A percentile compares a stretch with the other conserved stretches of the same genome.
These are phyloP conservation scores for Ameiurus melas DNA, from an alignment of 2,113 vertebrate species.

Conservation along the genomic window DNA sequence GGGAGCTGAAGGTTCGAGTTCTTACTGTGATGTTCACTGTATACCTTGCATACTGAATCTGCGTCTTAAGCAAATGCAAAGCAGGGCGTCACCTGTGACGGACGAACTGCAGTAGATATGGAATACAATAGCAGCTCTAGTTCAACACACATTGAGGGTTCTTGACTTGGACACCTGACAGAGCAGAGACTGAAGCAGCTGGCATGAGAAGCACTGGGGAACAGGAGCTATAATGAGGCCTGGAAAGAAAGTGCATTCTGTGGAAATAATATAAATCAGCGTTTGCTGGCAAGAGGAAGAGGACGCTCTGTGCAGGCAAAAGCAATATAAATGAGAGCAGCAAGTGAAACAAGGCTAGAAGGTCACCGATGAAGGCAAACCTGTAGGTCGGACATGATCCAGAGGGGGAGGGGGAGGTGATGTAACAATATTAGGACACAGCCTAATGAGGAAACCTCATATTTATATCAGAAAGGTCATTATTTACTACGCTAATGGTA, in stretches of 20 bases:
- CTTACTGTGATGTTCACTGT: not conserved
- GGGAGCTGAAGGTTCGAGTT: too few species aligned
- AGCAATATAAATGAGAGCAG: not conserved
- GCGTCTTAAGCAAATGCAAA: not conserved
- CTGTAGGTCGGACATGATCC: not conserved
- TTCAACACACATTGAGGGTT: not conserved
- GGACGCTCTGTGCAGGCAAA: not conserved
- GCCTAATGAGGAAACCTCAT: not conserved
- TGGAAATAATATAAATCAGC: constrained; percentile 39
- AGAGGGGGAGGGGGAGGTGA: not conserved
- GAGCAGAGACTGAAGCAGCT: not conserved
- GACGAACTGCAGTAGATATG: not conserved
- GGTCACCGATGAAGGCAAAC: not conserved
- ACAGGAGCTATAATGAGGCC: constrained; percentile 35
- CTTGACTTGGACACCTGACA: constrained; percentile 1
- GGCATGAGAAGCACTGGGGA: constrained; percentile 20
- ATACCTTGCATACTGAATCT: not conserved
- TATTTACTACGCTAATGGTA: not conserved
- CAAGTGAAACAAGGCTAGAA: not conserved
- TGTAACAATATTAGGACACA: not conserved
- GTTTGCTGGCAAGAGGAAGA: not conserved
- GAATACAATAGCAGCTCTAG: not conserved
- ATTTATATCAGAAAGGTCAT: not conserved
- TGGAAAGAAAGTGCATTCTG: not conserved
- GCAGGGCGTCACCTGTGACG: not conserved